These are phyloP conservation scores for Sphaerolaimus hirsutus DNA, from an alignment of 2,888 invertebrate genomes.

Conservation along the genomic window DNA sequence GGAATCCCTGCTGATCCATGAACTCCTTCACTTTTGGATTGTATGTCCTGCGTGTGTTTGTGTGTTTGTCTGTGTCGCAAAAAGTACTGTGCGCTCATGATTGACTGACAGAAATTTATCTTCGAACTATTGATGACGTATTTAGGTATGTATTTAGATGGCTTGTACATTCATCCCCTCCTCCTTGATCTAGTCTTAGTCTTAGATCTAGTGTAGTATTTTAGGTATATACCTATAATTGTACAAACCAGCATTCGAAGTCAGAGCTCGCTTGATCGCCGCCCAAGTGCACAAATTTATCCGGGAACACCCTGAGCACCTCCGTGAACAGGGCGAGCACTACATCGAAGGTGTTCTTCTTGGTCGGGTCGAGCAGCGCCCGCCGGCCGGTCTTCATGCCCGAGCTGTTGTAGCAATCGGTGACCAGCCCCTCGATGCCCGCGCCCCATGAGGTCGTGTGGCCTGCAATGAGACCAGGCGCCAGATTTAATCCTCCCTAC, in stretches of 20 bases:
- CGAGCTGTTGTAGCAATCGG: conserved; percentile 39
- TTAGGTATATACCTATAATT: too few species aligned
- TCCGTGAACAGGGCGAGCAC: conserved; percentile 39
- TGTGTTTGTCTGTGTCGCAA: too few species aligned
- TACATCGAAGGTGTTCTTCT: conserved; percentile 43
- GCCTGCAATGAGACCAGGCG: too few species aligned
- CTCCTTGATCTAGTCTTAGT: too few species aligned
- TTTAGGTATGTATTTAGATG: too few species aligned
- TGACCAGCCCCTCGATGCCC: conserved; percentile 46
- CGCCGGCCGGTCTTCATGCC: conserved; percentile 35
- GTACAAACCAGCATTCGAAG: conserved; percentile 3
- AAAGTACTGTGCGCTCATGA: too few species aligned
- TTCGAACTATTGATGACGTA: too few species aligned
- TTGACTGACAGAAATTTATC: too few species aligned
- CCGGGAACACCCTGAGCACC: conserved; percentile 34
- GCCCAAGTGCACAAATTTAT: conserved; percentile 61
- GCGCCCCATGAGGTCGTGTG: conserved; percentile 66
- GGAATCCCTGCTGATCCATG: conserved; percentile 37
- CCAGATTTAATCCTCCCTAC: too few species aligned
- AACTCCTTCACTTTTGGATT: conserved; percentile 41
- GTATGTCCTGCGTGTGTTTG: conserved; percentile 39
- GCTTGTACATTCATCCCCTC: too few species aligned
- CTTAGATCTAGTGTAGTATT: too few species aligned
- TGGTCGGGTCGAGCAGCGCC: conserved; percentile 57
- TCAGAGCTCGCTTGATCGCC: conserved; percentile 52